A percentile compares a stretch with the other conserved stretches of the same genome.
Conservation (phyloP, 2,888 invertebrate genomes). For the Xestia sexstrigata region DNA sequence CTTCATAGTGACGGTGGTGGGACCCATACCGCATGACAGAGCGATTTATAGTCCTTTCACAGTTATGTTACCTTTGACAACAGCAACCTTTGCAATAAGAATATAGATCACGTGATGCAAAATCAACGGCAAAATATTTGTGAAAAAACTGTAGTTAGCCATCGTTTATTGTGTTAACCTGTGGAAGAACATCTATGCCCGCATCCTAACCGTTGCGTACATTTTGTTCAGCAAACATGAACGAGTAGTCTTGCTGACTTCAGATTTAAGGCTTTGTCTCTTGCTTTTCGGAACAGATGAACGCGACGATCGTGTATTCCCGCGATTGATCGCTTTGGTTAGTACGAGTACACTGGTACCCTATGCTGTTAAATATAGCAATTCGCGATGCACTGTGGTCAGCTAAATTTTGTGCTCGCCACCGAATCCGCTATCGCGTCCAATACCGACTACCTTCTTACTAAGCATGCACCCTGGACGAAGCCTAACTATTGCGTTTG, state of each 20-base stretch:
- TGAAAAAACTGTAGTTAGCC: not conserved
- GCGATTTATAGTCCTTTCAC: not conserved
- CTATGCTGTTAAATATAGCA: not conserved
- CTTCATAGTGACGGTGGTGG: not conserved
- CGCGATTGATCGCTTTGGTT: not conserved
- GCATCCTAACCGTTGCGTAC: not conserved
- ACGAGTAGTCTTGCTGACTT: not conserved
- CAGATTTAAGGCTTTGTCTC: not conserved
- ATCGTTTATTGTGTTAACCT: not conserved
- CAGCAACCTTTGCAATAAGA: not conserved
- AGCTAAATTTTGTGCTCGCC: not conserved
- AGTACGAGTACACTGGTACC: not conserved
- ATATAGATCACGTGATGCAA: not conserved
- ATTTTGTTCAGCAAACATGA: not conserved
- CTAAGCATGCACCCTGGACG: not conserved
- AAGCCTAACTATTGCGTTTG: constrained; percentile 30
- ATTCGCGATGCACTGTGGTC: not conserved
- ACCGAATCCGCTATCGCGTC: too few species aligned
- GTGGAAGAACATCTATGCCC: not conserved
- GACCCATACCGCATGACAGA: not conserved
- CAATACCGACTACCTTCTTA: not conserved
- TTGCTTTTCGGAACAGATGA: not conserved
- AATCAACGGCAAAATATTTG: not conserved
- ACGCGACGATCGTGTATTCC: not conserved
- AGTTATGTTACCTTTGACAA: not conserved